A percentile compares a stretch with the other conserved stretches of the same genome.
Evolutionary conservation across 2,113 vertebrate genomes (phyloP).

Genomic region (Nothoprocta pentlandii): DNA sequence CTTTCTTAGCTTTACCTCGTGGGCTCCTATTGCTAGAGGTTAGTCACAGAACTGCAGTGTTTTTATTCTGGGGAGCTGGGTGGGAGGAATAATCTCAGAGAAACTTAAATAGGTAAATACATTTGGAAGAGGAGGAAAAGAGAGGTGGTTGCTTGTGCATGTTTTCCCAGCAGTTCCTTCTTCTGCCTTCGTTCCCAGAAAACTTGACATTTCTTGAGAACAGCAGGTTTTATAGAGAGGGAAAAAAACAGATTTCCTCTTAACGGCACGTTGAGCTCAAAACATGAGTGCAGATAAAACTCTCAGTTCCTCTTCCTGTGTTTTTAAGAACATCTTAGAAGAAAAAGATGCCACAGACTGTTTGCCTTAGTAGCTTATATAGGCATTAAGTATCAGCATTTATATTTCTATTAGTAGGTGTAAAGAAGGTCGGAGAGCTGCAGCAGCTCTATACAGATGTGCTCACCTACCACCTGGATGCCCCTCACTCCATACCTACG

Average conservation of each 20-base stretch:
- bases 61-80: background rate
- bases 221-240: background rate
- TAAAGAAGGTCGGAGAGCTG: background rate
- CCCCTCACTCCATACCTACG: fast-evolving
- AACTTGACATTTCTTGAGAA: background rate
- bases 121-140: background rate
- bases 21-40: background rate
- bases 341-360: background rate
- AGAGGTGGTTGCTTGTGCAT: background rate
- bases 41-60: background rate
- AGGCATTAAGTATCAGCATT: background rate
- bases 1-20: background rate
- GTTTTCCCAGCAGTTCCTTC: background rate
- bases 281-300: background rate
- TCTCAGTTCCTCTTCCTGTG: background rate
- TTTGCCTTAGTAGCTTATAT: background rate
- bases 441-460: background rate
- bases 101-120: background rate
- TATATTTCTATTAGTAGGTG: background rate
- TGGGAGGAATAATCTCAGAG: background rate
- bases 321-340: background rate
- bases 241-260: background rate
- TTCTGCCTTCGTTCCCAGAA: background rate
- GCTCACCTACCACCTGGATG: background rate
- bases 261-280: background rate